Base-by-base conservation (phyloP, 2,888 invertebrate species). In the Eupithecia vulgata region DNA sequence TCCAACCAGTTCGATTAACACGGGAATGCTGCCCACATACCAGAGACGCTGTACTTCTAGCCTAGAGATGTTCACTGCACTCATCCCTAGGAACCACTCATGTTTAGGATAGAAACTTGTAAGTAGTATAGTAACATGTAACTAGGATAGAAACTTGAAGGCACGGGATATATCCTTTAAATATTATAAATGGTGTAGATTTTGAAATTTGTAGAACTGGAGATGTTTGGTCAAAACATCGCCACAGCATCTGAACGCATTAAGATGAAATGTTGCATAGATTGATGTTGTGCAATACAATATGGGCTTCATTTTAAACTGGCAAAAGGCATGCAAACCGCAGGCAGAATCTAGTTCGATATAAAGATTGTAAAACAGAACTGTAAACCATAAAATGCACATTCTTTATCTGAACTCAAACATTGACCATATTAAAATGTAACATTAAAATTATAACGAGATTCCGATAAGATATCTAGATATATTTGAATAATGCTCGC, bases 1-100 rank as follows among this genome's bases (percentile, higher is more conserved):
- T 87, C 85, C 86, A 91, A 92, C 92, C 91, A 88, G 92, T 92
- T 90, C 90, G 90, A 92, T 91, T 90, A 90, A 85, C 88, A 88
- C 84, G 90, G 89, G 92, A 93, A 93, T 93, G 92, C 87, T 87
- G 91, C 90, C 86, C 87, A 87, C 86, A 89, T 85, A 80, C 80
- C 78, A 78, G 72, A 74, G 59, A 68, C 35, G 35, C 57, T 59
- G 61, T 68, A 74, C 21, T 73, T 61, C 35, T 65, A 48, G 30
- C 34, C 48, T 42, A 25, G 35, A 73, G 65, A 61, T 65, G 59
- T 74, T 45, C 48, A 65, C 65, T 57, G 37, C 17, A 68, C 8
- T 15, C 34, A 65, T 42, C 65, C 65, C n/a, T 37, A 64, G 34
- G 57, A 57, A 57, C 57, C 52, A 25, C 52, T 57, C 12, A n/a